Conservation (phyloP, 1,140 invertebrate species). For the Portunus trituberculatus region DNA sequence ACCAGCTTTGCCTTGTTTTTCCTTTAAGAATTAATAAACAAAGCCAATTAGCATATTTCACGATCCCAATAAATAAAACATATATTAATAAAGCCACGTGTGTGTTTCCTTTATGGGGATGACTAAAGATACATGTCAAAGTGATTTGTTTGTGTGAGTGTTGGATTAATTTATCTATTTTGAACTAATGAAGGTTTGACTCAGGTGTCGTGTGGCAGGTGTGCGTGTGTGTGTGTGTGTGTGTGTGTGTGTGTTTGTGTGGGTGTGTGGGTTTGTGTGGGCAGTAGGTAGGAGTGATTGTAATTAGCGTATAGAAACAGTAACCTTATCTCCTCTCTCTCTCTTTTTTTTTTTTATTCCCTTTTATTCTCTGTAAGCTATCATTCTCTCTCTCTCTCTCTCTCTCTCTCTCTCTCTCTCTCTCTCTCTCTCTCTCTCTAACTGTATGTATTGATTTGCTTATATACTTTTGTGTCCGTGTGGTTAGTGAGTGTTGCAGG, state of each 20-base stretch:
- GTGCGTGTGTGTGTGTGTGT: background rate
- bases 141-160: slow-evolving; percentile 3
- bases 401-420: too few species aligned
- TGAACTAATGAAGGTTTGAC: background rate
- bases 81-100: background rate
- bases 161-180: background rate
- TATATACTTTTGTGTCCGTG: too few species aligned
- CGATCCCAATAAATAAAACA: background rate
- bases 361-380: too few species aligned
- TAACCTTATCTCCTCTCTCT: too few species aligned
- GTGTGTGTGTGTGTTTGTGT: background rate
- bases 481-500: too few species aligned
- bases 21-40: background rate
- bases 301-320: too few species aligned
- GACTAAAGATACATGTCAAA: background rate
- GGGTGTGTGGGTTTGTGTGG: background rate
- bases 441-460: too few species aligned
- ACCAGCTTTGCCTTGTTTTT: background rate
- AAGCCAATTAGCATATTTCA: background rate
- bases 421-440: too few species aligned
- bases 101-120: background rate
- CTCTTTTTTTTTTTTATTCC: too few species aligned
- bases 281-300: background rate
- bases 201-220: background rate
- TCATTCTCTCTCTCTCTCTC: too few species aligned